Evolutionary conservation across 2,888 invertebrate genomes (phyloP), one percentile per base, ranked within the genome.

Genomic region (Scaptomyza tumidula): DNA sequence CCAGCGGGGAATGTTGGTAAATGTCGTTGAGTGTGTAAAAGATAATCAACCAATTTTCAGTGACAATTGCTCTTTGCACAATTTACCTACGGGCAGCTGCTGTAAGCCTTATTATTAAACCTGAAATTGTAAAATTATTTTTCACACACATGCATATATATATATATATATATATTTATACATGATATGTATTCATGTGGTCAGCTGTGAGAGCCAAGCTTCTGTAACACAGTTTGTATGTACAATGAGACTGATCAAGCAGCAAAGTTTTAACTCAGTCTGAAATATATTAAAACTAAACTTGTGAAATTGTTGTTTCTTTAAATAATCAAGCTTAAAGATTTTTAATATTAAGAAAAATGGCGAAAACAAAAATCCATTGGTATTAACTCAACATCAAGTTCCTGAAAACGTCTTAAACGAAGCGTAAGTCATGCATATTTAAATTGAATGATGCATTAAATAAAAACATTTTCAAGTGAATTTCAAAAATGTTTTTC

Each of bases 41-140:
- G 75, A 65, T 83, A 74, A 81, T 67, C 43, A 69, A 39, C 70
- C 61, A 65, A 56, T 53, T 60, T 60, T 70, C 62, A 66, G 61
- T 74, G 82, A 78, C 81, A 81, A 87, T 84, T 78, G 81, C 71
- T 64, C 88, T 70, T 75, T 70, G 68, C 68, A 69, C 68, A 69
- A 81, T 78, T 77, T 65, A 69, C 64, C 27, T 52, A 24, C 50
- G 46, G 63, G 29, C 70, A 65, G 67, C 64, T 65, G 67, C 64
- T 63, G 65, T 52, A 52, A 65, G 45, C 64, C 67, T 69, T 75
- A 82, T 84, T 80, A 84, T 69, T 54, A 64, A 71, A 52, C 60
- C 66, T 31, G 87, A 50, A 74, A 85, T 71, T 71, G n/a, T 48
- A 82, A 75, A 68, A 71, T 56, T 14, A 46, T 54, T 35, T 31